Conservation (phyloP, 2,113 vertebrate genomes). For the Tetrao urogallus region DNA sequence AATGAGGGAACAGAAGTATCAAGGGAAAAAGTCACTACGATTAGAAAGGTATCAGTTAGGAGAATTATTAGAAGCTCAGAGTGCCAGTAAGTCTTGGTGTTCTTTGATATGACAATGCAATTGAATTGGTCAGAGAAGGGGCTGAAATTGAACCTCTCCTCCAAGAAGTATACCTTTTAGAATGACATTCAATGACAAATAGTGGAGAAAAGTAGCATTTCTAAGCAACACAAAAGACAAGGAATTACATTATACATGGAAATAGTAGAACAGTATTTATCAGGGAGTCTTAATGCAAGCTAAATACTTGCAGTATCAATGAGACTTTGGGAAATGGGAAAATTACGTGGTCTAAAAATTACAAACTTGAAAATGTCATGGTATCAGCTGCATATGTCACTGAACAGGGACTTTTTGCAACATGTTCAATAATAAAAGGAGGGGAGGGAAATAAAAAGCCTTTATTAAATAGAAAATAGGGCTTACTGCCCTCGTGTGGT, state of each 20-base stretch:
- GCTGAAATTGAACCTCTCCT: background rate
- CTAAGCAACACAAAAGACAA: background rate
- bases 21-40: background rate
- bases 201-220: background rate
- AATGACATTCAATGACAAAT: background rate
- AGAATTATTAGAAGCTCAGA: background rate
- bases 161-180: background rate
- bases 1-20: background rate
- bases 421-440: rapidly evolving
- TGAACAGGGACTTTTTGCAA: background rate
- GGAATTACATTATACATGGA: background rate
- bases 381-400: background rate
- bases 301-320: background rate
- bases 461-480: background rate
- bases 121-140: background rate
- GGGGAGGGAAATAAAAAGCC: background rate
- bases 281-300: background rate
- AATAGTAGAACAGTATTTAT: background rate
- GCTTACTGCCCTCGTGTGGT: background rate
- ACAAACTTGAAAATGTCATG: background rate
- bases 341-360: background rate
- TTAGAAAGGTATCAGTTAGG: background rate
- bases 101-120: background rate
- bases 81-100: background rate
- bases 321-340: background rate